Evolutionary conservation across 2,888 invertebrate species (phyloP).

Genomic region (Ceriagrion tenellum): DNA sequence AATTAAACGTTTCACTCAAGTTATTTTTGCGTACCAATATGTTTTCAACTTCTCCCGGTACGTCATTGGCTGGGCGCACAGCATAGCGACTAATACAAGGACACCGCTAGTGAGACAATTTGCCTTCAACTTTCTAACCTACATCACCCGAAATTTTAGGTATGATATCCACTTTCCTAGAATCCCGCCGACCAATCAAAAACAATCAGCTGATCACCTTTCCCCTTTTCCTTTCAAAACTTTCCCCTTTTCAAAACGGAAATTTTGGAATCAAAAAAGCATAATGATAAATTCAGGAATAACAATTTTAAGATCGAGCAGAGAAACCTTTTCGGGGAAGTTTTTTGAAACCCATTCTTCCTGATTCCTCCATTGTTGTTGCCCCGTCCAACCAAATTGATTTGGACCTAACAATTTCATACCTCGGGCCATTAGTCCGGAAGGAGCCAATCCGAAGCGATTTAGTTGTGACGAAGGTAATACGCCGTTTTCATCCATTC

Average conservation of each 20-base stretch:
- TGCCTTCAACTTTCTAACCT: neutral
- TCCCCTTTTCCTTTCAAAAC: neutral
- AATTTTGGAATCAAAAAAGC: neutral
- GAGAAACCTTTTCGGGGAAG: neutral
- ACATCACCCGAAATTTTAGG: neutral
- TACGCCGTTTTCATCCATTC: neutral
- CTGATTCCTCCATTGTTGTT: neutral
- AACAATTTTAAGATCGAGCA: neutral
- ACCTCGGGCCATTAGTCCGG: neutral
- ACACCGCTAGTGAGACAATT: neutral
- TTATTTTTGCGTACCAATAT: too few species aligned
- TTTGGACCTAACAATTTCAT: conserved; percentile 3
- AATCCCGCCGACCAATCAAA: neutral
- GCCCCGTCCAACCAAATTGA: neutral
- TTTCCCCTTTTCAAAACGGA: neutral
- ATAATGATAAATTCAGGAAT: neutral
- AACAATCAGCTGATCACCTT: neutral
- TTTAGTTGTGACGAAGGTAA: neutral
- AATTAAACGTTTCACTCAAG: too few species aligned
- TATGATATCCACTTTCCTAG: neutral
- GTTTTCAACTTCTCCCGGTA: too few species aligned
- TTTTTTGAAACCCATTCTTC: neutral
- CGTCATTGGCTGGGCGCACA: neutral
- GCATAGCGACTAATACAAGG: too few species aligned
- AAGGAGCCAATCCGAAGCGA: neutral